Evolutionary conservation across 2,888 invertebrate species (phyloP).

Genomic region (Thalpophila matura): DNA sequence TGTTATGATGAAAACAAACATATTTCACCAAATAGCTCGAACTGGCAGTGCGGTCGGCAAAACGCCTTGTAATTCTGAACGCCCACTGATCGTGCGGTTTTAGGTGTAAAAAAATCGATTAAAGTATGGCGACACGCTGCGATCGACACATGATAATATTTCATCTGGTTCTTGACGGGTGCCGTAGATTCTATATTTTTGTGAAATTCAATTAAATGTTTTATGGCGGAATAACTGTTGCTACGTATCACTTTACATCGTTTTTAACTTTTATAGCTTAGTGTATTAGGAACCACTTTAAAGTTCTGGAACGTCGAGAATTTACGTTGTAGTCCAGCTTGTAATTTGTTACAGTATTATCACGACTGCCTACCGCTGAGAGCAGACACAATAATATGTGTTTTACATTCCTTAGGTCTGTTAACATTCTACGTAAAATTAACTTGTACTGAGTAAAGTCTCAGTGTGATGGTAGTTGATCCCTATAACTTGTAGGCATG

Average conservation of each 20-base stretch:
- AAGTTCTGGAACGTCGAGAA: constrained; percentile 73
- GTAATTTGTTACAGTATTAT: constrained; percentile 30
- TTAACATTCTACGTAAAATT: background rate
- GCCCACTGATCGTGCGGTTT: constrained; percentile 88
- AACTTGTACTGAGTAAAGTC: background rate
- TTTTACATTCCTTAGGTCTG: background rate
- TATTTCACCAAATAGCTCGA: constrained; percentile 85
- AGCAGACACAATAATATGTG: background rate
- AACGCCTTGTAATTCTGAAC: constrained; percentile 87
- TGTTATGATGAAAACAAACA: constrained; percentile 87
- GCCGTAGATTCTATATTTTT: constrained; percentile 85
- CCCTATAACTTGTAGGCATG: background rate
- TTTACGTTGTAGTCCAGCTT: constrained; percentile 62
- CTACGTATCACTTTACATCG: constrained; percentile 84
- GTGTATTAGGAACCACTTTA: constrained; percentile 72
- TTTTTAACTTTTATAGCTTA: constrained; percentile 75
- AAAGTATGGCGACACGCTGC: constrained; percentile 89
- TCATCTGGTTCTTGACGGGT: constrained; percentile 84
- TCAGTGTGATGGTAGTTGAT: background rate
- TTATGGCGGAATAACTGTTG: constrained; percentile 82
- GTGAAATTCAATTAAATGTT: constrained; percentile 89
- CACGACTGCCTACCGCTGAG: background rate
- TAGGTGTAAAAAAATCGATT: constrained; percentile 91
- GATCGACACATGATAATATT: constrained; percentile 89
- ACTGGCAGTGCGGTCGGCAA: constrained; percentile 81